These are phyloP conservation scores for Enteromius trimaculatus DNA, from an alignment of 2,797 vertebrate genomes.

Conservation along the genomic window DNA sequence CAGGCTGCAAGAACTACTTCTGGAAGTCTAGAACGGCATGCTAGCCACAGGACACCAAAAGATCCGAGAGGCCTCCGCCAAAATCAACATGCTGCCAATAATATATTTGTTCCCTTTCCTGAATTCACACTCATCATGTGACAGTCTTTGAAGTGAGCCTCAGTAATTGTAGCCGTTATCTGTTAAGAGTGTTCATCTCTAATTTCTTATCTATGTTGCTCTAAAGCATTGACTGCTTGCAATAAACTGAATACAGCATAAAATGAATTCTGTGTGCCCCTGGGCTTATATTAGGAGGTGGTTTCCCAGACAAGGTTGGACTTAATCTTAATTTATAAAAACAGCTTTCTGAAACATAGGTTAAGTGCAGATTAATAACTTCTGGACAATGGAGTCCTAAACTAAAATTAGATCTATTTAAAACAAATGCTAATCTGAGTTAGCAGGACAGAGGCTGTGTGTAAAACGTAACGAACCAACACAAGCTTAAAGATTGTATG, in stretches of 20 bases:
- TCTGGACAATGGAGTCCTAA: too few species aligned
- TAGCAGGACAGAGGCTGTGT: too few species aligned
- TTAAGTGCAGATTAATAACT: too few species aligned
- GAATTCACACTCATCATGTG: background rate
- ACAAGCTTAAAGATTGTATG: too few species aligned
- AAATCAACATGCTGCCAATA: slow-evolving; percentile 23
- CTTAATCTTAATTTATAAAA: too few species aligned
- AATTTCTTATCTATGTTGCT: slow-evolving; percentile 29
- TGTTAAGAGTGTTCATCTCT: slow-evolving; percentile 31
- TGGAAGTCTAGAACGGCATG: slow-evolving; percentile 61
- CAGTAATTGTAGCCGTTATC: slow-evolving; percentile 29
- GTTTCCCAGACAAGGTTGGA: too few species aligned
- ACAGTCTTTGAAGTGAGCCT: slow-evolving; percentile 13
- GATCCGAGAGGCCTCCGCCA: background rate
- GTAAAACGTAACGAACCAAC: too few species aligned
- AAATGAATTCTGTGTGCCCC: slow-evolving; percentile 1
- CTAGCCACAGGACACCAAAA: slow-evolving; percentile 14
- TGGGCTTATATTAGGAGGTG: background rate
- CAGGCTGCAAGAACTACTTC: slow-evolving; percentile 60
- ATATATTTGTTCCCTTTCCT: background rate
- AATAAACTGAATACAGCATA: slow-evolving; percentile 59
- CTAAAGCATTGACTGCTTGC: slow-evolving; percentile 37
- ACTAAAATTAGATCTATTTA: too few species aligned
- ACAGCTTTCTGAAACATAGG: too few species aligned
- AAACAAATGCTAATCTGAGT: too few species aligned